These are phyloP conservation scores for Scylla paramamosain DNA, from an alignment of 1,140 invertebrate species.

Conservation along the genomic window DNA sequence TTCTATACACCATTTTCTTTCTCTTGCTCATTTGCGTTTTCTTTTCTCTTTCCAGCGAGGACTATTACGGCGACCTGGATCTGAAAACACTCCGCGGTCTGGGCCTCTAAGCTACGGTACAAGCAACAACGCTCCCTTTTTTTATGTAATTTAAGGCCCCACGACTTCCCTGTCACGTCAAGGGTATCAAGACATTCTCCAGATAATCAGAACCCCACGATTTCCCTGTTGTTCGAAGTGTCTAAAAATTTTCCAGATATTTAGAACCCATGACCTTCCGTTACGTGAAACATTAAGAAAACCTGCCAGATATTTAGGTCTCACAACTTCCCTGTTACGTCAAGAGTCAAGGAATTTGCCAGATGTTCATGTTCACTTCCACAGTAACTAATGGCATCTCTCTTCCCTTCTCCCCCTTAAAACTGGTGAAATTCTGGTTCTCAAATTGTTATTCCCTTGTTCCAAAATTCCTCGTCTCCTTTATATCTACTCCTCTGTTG, in stretches of 20 bases:
- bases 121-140: slow-evolving; percentile 25
- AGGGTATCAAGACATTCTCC: too few species aligned
- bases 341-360: too few species aligned
- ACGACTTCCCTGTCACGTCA: background rate
- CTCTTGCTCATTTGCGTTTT: background rate
- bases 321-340: background rate
- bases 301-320: background rate
- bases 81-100: slow-evolving; percentile 83
- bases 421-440: too few species aligned
- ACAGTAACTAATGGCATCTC: too few species aligned
- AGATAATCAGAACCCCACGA: too few species aligned
- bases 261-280: too few species aligned
- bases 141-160: slow-evolving; percentile 25
- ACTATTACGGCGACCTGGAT: slow-evolving; percentile 68
- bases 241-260: too few species aligned
- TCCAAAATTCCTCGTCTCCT: too few species aligned
- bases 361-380: too few species aligned
- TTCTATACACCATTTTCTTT: background rate
- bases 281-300: background rate
- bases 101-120: slow-evolving; percentile 47
- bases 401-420: too few species aligned
- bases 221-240: too few species aligned
- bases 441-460: too few species aligned
- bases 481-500: slow-evolving; percentile 53
- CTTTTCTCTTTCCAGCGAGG: slow-evolving; percentile 46